Evolutionary conservation across 2,113 vertebrate genomes (phyloP).

Genomic region (Heterocephalus glaber): DNA sequence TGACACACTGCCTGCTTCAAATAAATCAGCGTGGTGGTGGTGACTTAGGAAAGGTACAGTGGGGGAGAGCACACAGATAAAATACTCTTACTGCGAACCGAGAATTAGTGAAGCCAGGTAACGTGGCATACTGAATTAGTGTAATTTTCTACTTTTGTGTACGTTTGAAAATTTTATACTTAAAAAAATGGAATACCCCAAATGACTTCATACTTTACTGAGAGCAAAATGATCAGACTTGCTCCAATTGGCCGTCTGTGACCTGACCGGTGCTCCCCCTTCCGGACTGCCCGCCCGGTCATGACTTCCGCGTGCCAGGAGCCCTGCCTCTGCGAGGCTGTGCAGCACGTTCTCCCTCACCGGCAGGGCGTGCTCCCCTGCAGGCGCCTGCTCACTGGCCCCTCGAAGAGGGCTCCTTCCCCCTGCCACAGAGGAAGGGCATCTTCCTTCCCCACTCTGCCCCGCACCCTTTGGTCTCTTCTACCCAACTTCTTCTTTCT

Average conservation of each 20-base stretch:
- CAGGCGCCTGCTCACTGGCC: not conserved
- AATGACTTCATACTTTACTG: not conserved
- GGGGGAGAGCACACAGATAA: not conserved
- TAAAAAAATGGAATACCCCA: not conserved
- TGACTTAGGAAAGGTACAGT: too few species aligned
- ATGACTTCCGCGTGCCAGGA: too few species aligned
- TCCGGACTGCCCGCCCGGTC: too few species aligned
- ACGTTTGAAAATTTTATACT: constrained; percentile 13
- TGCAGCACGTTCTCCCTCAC: too few species aligned
- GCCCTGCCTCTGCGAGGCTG: too few species aligned
- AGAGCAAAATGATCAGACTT: not conserved
- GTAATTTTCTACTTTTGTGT: not conserved
- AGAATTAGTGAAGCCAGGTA: not conserved
- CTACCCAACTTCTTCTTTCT: not conserved
- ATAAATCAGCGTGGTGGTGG: not conserved
- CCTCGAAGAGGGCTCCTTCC: not conserved
- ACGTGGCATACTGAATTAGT: too few species aligned
- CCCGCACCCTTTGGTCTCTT: not conserved
- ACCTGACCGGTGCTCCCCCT: not conserved
- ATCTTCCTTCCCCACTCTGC: not conserved
- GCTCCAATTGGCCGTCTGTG: not conserved
- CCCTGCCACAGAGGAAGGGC: too few species aligned
- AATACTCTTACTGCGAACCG: not conserved
- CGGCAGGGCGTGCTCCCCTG: too few species aligned
- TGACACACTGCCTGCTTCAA: not conserved